Conservation (phyloP, 1,140 invertebrate species). For the Aphaenogaster ashmeadi region DNA sequence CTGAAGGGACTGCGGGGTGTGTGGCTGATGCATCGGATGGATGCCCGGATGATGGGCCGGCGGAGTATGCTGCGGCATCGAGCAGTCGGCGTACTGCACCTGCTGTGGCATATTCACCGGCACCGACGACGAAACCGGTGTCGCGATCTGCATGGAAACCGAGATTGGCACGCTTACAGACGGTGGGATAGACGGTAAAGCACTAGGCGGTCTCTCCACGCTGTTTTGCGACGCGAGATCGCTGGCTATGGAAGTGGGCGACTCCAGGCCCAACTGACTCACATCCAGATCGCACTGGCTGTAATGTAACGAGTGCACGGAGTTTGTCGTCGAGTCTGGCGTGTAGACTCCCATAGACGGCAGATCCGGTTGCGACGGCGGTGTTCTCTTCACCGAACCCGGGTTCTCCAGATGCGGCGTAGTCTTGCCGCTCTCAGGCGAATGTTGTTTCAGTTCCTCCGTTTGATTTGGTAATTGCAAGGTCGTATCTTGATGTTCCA, state of each 20-base stretch:
- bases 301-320: constrained; percentile 94
- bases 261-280: constrained; percentile 94
- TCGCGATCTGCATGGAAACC: constrained; percentile 82
- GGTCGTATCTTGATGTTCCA: constrained; percentile 76
- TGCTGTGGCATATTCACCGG: constrained; percentile 82
- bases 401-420: constrained; percentile 88
- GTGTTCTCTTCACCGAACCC: constrained; percentile 87
- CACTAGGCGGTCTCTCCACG: constrained; percentile 88
- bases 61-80: constrained; percentile 82
- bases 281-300: constrained; percentile 94
- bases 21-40: constrained; percentile 84
- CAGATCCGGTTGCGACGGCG: constrained; percentile 89
- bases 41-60: constrained; percentile 79
- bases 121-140: constrained; percentile 77
- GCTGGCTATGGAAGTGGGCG: constrained; percentile 94
- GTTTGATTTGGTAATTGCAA: constrained; percentile 79
- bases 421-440: constrained; percentile 88
- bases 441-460: constrained; percentile 84
- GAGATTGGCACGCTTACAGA: constrained; percentile 80
- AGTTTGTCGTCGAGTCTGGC: constrained; percentile 94
- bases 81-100: constrained; percentile 83
- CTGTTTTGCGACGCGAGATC: constrained; percentile 93
- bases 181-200: constrained; percentile 82
- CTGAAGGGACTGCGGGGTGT: constrained; percentile 82
- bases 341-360: constrained; percentile 94